Base-by-base conservation (phyloP, 1,140 invertebrate species). In the Pogonognathellus flavescens region DNA sequence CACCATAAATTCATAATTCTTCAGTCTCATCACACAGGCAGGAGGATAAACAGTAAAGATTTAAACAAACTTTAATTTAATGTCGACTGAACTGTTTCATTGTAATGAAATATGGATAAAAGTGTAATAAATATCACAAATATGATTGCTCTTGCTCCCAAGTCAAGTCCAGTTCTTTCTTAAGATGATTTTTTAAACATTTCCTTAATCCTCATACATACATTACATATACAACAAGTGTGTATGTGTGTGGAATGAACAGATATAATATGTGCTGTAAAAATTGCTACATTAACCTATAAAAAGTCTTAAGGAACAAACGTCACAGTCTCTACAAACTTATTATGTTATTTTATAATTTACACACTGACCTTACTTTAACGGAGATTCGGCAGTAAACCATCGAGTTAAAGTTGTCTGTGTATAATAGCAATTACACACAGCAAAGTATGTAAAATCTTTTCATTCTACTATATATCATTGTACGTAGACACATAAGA, bases 61-160 rank as follows among this genome's bases (percentile, higher is more conserved):
- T 66, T 66, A 66, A 25, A 66, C 62, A 66, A 66, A 66, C 62
- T 66, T 66, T 66, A 66, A 66, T 66, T 66, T 66, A 66, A 66
- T 66, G 22, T 66, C 62, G 62, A 22, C 20, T 66, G 22, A 41
- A 66, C 62, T 66, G 62, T 66, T 66, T 25, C 25, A 20, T 66
- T 13, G 62, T 31, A 66, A 66, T 66, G 62, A 66, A 66, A 66
- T 66, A 66, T 66, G 22, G 62, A 66, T 66, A 66, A 66, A 66
- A 13, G 22, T 31, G 14, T 66, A 66, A 66, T 66, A 66, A 66
- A 66, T 66, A 1, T 20, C 25, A 31, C 41, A 49, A 76, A 49
- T 31, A 76, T 76, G 25, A 66, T 66, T 66, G 62, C 62, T 41
- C 9, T 57, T 1, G 2, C 9, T 3, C 53, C 10, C n/a, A 76